Evolutionary conservation across 1,140 invertebrate genomes (phyloP).

Genomic region (Drosophila trapezifrons): DNA sequence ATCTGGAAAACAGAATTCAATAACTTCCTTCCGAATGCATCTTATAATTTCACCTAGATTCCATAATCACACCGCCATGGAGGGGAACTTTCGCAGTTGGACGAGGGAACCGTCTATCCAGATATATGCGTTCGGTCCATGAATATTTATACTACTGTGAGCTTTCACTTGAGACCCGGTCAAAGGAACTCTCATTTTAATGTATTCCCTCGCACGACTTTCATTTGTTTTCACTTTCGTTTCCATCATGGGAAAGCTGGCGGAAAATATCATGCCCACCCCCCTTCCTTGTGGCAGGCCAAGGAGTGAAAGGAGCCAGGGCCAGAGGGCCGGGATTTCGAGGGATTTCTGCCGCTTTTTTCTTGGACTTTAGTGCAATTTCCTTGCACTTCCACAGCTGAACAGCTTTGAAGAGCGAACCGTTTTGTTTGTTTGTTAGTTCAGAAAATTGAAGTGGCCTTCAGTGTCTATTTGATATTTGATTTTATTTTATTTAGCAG

Average conservation of each 20-base stretch:
- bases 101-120: not conserved
- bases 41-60: constrained; percentile 29
- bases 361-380: constrained; percentile 28
- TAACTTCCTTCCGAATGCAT: not conserved
- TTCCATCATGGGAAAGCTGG: constrained; percentile 50
- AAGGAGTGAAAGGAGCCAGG: not conserved
- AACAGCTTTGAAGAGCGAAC: constrained; percentile 4
- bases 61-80: constrained; percentile 16
- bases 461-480: constrained; percentile 22
- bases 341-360: constrained; percentile 31
- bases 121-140: constrained; percentile 31
- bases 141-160: constrained; percentile 67
- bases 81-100: not conserved
- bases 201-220: constrained; percentile 76
- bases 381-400: constrained; percentile 20
- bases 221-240: constrained; percentile 74
- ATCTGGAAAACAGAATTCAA: not conserved
- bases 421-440: constrained; percentile 23
- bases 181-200: constrained; percentile 66
- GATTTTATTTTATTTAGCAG: constrained; percentile 10
- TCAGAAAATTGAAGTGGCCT: constrained; percentile 27
- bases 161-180: constrained; percentile 28
- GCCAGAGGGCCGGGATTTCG: constrained; percentile 11
- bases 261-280: constrained; percentile 25
- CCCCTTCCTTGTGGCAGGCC: not conserved